Percentiles rank a stretch among this genome's conserved stretches.
Evolutionary conservation across 2,797 vertebrate genomes (phyloP).

Genomic region (Schizothorax lantsangensis): DNA sequence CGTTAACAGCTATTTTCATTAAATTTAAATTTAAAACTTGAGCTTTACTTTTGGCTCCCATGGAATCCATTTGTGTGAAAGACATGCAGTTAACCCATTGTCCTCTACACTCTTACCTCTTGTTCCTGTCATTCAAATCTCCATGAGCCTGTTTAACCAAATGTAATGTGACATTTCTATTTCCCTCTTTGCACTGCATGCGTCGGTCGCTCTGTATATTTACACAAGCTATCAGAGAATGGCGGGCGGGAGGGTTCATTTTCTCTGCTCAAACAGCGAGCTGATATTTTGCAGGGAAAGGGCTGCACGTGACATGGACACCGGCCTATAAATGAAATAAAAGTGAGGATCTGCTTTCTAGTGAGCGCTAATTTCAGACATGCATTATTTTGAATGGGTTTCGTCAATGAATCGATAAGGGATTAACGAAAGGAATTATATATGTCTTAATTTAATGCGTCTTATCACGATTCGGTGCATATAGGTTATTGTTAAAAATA

Average conservation of each 20-base stretch:
- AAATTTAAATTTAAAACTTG: neutral
- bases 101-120: slow-evolving; percentile 37
- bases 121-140: slow-evolving; percentile 46
- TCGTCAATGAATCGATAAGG: neutral
- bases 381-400: neutral
- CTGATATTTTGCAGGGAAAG: slow-evolving; percentile 26
- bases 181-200: slow-evolving; percentile 24
- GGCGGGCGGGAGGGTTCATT: slow-evolving; percentile 16
- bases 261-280: slow-evolving; percentile 49
- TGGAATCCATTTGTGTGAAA: slow-evolving; percentile 1
- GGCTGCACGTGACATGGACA: neutral
- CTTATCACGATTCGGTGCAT: neutral
- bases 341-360: neutral
- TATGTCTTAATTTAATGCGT: neutral
- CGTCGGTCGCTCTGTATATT: slow-evolving; percentile 37
- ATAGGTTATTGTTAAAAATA: neutral
- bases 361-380: neutral
- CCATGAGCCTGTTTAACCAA: slow-evolving; percentile 31
- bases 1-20: neutral
- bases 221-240: slow-evolving; percentile 52
- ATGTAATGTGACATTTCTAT: slow-evolving; percentile 42
- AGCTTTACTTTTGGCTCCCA: slow-evolving; percentile 1
- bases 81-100: slow-evolving; percentile 19
- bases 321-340: neutral
- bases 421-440: neutral